These are phyloP conservation scores for Himantopus leucocephalus DNA, from an alignment of 2,113 vertebrate genomes.

Conservation along the genomic window DNA sequence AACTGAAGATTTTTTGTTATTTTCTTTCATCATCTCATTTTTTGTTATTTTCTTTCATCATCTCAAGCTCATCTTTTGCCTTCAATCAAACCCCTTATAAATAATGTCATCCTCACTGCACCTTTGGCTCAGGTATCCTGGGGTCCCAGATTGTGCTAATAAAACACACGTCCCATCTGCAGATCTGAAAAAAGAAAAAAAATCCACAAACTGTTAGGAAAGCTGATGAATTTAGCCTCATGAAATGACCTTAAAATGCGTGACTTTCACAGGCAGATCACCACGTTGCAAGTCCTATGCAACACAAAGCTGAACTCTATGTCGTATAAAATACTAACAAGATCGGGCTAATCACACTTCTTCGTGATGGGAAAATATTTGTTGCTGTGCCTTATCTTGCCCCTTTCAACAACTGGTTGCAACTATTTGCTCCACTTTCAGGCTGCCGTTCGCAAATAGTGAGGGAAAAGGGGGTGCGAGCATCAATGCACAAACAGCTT, in stretches of 20 bases:
- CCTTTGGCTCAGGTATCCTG: background rate
- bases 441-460: background rate
- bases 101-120: background rate
- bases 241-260: background rate
- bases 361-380: background rate
- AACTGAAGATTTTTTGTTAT: background rate
- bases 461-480: background rate
- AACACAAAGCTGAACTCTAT: background rate
- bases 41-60: background rate
- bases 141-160: background rate
- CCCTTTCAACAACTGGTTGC: background rate
- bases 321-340: background rate
- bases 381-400: background rate
- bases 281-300: background rate
- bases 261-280: background rate
- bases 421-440: background rate
- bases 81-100: background rate
- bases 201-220: background rate
- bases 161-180: background rate
- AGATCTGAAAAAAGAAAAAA: background rate
- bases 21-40: background rate
- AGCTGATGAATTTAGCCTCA: background rate
- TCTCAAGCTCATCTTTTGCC: background rate
- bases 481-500: background rate
- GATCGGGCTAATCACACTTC: background rate